Evolutionary conservation across 2,888 invertebrate genomes (phyloP).

Genomic region (Tenthredo amoena): DNA sequence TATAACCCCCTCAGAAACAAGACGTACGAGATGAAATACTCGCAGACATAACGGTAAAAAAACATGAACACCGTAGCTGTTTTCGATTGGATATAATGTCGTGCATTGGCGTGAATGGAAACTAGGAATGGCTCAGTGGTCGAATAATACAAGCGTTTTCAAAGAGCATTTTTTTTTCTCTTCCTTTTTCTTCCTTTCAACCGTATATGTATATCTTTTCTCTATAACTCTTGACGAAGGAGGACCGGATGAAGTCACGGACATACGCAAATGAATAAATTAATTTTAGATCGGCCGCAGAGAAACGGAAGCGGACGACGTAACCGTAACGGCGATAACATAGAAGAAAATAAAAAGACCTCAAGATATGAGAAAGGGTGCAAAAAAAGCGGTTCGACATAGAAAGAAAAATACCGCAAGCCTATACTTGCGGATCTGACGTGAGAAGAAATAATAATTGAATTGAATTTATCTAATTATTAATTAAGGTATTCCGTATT

Average conservation of each 20-base stretch:
- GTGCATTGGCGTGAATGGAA: neutral
- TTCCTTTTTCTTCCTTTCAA: neutral
- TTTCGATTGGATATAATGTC: constrained; percentile 7
- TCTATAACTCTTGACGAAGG: constrained; percentile 24
- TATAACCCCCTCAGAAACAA: neutral
- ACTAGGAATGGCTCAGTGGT: neutral
- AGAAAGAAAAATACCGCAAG: neutral
- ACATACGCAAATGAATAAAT: constrained; percentile 30
- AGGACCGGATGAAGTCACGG: constrained; percentile 29
- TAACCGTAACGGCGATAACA: constrained; percentile 39
- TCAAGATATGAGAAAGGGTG: constrained; percentile 12
- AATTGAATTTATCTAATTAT: neutral
- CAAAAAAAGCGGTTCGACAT: neutral
- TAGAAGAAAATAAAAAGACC: neutral
- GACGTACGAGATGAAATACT: constrained; percentile 16
- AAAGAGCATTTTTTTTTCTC: neutral
- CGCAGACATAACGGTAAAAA: constrained; percentile 23
- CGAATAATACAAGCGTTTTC: neutral
- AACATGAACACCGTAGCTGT: neutral
- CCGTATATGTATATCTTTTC: neutral
- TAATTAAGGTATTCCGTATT: neutral
- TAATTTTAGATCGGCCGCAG: constrained; percentile 16
- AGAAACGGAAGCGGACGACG: constrained; percentile 35
- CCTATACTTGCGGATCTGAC: neutral
- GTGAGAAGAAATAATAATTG: neutral